Conservation (phyloP, 92 coral and sea anemone genomes). For the Zoanthus solanderi region DNA sequence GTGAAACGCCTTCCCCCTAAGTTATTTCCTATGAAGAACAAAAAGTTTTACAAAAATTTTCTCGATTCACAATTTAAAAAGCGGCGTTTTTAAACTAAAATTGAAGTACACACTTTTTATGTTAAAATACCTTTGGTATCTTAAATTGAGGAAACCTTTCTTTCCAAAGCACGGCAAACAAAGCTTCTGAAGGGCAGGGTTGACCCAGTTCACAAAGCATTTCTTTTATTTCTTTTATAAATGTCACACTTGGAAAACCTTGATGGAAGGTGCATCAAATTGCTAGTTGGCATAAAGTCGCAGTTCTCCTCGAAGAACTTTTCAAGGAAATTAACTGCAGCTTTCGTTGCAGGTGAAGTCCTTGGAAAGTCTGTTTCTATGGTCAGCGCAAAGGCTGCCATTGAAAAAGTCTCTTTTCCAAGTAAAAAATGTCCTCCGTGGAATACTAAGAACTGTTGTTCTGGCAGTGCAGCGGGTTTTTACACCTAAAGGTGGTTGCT, state of each 20-base stretch:
- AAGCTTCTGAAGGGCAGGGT: slow-evolving; percentile 29
- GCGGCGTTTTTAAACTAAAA: no score
- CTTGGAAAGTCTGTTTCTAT: slow-evolving; percentile 34
- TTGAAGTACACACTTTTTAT: neutral
- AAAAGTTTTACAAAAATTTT: no score
- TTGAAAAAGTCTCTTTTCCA: slow-evolving; percentile 54
- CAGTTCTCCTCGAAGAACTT: slow-evolving; percentile 71
- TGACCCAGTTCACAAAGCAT: slow-evolving; percentile 42
- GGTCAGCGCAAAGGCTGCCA: slow-evolving; percentile 48
- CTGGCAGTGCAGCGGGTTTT: slow-evolving; percentile 60
- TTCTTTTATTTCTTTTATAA: slow-evolving; percentile 54
- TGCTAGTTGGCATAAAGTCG: slow-evolving; percentile 65
- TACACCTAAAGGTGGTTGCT: slow-evolving; percentile 58
- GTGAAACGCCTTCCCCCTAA: no score
- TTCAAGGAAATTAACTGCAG: slow-evolving; percentile 48
- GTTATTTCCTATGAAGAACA: no score
- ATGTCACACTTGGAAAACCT: slow-evolving; percentile 51
- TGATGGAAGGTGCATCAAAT: slow-evolving; percentile 64
- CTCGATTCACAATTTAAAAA: no score
- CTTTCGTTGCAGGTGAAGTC: slow-evolving; percentile 13
- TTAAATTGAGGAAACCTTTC: slow-evolving; percentile 63
- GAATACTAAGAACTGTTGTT: slow-evolving; percentile 58
- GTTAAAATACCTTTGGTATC: slow-evolving; percentile 70
- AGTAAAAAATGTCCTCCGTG: slow-evolving; percentile 58
- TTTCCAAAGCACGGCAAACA: slow-evolving; percentile 54